These are phyloP conservation scores for Glyphotaelius pellucidus DNA, from an alignment of 2,888 invertebrate species.

Conservation along the genomic window DNA sequence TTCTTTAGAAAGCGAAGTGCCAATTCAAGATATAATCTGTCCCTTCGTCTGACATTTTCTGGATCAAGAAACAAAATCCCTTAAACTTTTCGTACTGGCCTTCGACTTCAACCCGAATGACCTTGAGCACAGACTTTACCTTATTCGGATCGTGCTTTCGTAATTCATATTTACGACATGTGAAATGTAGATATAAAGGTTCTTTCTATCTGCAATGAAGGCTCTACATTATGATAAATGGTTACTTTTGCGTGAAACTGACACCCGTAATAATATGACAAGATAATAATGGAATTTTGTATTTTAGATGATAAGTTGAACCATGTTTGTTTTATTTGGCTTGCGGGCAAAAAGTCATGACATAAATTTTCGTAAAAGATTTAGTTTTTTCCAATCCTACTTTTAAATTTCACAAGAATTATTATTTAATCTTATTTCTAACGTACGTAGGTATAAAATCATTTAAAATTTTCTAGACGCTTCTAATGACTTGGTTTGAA, in stretches of 20 bases:
- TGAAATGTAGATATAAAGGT: neutral
- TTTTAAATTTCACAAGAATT: neutral
- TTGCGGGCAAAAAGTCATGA: neutral
- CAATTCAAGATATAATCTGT: neutral
- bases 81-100: neutral
- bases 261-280: neutral
- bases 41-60: neutral
- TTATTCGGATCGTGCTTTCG: neutral
- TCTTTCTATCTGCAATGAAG: neutral
- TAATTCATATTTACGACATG: neutral
- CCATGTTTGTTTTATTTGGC: neutral
- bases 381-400: too few relatives aligned
- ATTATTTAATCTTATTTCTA: neutral
- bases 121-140: neutral
- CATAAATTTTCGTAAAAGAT: neutral
- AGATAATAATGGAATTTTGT: neutral
- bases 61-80: neutral
- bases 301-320: slow-evolving; percentile 2
- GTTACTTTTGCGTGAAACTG: neutral
- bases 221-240: neutral
- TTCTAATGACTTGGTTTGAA: too few relatives aligned
- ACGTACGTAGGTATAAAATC: neutral
- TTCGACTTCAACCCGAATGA: neutral
- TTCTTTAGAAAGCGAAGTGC: neutral
- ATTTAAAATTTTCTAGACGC: too few relatives aligned